Conservation (phyloP, 2,113 vertebrate genomes). For the Irena cyanogastra region DNA sequence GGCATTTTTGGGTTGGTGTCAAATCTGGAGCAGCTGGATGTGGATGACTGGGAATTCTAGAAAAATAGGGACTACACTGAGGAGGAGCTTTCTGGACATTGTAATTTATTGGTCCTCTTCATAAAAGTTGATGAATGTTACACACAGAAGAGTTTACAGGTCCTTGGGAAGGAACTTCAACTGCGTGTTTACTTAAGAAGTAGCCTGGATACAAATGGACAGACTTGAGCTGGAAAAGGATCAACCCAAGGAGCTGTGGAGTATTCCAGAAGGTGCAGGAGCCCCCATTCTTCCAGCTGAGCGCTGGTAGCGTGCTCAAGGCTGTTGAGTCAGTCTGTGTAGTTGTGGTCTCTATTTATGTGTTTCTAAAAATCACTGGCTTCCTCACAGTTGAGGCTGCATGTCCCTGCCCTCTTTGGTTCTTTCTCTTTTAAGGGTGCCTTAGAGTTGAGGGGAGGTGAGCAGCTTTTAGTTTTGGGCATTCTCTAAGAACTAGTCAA, state of each 20-base stretch:
- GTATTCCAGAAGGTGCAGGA: neutral
- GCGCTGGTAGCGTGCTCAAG: neutral
- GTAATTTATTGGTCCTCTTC: slow-evolving; percentile 44
- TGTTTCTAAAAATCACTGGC: neutral
- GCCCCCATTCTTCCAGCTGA: neutral
- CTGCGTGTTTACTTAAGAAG: neutral
- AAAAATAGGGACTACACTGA: neutral
- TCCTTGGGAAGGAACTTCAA: slow-evolving; percentile 18
- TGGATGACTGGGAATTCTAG: slow-evolving; percentile 99
- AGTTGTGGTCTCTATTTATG: neutral
- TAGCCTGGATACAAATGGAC: neutral
- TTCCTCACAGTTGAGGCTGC: neutral
- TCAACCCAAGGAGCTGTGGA: neutral
- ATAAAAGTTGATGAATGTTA: slow-evolving; percentile 26
- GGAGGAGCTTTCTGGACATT: neutral
- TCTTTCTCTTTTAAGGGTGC: slow-evolving; percentile 28
- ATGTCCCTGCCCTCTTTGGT: neutral
- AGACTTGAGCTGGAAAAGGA: neutral
- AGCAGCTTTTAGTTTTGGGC: neutral
- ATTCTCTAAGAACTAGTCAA: neutral
- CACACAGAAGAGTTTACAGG: slow-evolving; percentile 21
- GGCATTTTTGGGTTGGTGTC: slow-evolving; percentile 86
- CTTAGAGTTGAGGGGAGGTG: slow-evolving; percentile 15
- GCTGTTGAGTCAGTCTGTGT: neutral
- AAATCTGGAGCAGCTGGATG: slow-evolving; percentile 86